These are phyloP conservation scores for Patella ulyssiponensis DNA, from an alignment of 2,888 invertebrate species.

Conservation along the genomic window DNA sequence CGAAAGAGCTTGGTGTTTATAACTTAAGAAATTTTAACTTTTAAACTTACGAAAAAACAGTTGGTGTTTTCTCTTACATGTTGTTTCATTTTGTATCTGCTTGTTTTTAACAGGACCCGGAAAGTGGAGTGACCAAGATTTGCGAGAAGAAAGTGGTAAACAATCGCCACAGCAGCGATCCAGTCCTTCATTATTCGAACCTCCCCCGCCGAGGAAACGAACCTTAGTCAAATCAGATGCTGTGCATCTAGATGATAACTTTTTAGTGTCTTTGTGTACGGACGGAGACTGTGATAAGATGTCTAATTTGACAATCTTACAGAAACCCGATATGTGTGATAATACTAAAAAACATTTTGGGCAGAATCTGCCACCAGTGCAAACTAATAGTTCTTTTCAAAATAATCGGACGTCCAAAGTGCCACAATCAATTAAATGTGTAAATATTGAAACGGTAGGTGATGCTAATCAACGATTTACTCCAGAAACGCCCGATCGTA, in stretches of 20 bases:
- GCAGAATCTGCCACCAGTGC: background rate
- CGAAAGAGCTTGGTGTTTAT: too few relatives aligned
- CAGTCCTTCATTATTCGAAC: slow-evolving; percentile 49
- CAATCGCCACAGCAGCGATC: slow-evolving; percentile 42
- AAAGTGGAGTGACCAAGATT: slow-evolving; percentile 3
- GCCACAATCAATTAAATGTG: slow-evolving; percentile 10
- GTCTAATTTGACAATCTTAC: slow-evolving; percentile 26
- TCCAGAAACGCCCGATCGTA: slow-evolving; percentile 50
- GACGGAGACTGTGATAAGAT: slow-evolving; percentile 23
- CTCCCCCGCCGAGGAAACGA: slow-evolving; percentile 76
- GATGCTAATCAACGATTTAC: slow-evolving; percentile 44
- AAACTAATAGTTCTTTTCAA: background rate
- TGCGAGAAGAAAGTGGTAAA: slow-evolving; percentile 18
- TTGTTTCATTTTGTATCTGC: too few relatives aligned
- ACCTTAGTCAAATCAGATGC: slow-evolving; percentile 84
- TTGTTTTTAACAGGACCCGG: background rate
- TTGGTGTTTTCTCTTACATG: too few relatives aligned
- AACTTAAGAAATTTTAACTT: too few relatives aligned
- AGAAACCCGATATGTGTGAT: slow-evolving; percentile 6
- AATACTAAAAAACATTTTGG: slow-evolving; percentile 7
- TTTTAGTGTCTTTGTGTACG: slow-evolving; percentile 75
- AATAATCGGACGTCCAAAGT: slow-evolving; percentile 11
- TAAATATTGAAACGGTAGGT: slow-evolving; percentile 25
- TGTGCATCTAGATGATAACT: slow-evolving; percentile 78
- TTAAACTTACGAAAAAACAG: too few relatives aligned